A percentile compares a stretch with the other conserved stretches of the same genome.
Conservation (phyloP, 2,797 vertebrate species). For the Dallia pectoralis region DNA sequence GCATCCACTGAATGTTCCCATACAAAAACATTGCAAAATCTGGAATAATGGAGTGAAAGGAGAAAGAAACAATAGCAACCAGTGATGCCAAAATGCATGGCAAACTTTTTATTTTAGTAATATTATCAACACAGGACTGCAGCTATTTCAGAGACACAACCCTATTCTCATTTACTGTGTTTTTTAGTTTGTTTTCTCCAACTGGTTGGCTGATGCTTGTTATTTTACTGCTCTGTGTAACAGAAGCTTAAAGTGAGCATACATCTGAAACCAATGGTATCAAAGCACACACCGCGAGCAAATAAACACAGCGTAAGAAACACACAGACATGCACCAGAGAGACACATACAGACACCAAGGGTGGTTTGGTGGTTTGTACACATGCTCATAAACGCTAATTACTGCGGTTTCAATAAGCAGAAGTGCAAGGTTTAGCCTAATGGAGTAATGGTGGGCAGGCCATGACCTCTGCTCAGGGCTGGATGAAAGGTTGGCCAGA, state of each 20-base stretch:
- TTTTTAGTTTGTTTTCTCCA: constrained; percentile 28
- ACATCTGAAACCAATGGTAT: background rate
- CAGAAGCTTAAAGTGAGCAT: constrained; percentile 2
- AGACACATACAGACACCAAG: constrained; percentile 4
- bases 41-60: background rate
- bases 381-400: constrained; percentile 48
- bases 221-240: constrained; percentile 31
- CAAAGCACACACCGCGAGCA: background rate
- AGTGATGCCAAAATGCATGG: background rate
- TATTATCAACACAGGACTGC: background rate
- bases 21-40: background rate
- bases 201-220: constrained; percentile 27
- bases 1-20: background rate
- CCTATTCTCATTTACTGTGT: constrained; percentile 19
- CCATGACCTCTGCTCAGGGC: background rate
- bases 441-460: constrained; percentile 22
- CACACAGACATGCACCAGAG: background rate
- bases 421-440: constrained; percentile 8
- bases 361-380: constrained; percentile 38
- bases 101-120: background rate
- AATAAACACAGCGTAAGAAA: background rate
- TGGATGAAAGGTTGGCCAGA: constrained; percentile 23
- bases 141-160: background rate
- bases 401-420: constrained; percentile 39
- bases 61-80: background rate